Conservation (phyloP, 2,113 vertebrate genomes). For the Nyctibius bracteatus region DNA sequence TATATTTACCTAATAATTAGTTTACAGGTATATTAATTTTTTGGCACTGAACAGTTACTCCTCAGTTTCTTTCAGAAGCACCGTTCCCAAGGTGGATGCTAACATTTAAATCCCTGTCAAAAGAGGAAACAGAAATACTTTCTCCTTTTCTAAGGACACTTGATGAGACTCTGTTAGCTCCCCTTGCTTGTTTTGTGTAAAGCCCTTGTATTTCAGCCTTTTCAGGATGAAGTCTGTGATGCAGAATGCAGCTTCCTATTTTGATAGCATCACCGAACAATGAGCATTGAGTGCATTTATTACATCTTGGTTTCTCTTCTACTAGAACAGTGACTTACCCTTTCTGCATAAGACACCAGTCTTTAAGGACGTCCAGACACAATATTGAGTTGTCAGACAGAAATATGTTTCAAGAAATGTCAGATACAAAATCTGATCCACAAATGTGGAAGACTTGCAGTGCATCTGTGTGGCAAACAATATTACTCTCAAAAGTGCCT, state of each 20-base stretch:
- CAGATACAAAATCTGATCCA: neutral
- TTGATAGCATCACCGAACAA: neutral
- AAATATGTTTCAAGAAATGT: neutral
- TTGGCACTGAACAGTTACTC: neutral
- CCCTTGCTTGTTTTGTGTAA: neutral
- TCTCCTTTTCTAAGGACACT: neutral
- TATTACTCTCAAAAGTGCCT: neutral
- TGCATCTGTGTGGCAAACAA: neutral
- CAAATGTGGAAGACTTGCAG: neutral
- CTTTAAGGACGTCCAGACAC: neutral
- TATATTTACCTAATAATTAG: neutral
- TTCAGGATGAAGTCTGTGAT: neutral
- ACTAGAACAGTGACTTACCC: neutral
- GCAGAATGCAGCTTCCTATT: neutral
- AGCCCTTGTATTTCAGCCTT: neutral
- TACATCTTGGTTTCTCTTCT: neutral
- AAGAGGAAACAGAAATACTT: neutral
- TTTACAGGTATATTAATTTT: neutral
- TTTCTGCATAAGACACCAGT: neutral
- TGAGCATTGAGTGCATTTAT: neutral
- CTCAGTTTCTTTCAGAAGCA: neutral
- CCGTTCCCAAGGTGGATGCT: neutral
- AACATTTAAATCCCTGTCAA: neutral
- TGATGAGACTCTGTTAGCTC: neutral
- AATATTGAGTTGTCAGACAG: neutral